Base-by-base conservation (phyloP, 1,140 invertebrate species). In the Saxidomus purpurata region DNA sequence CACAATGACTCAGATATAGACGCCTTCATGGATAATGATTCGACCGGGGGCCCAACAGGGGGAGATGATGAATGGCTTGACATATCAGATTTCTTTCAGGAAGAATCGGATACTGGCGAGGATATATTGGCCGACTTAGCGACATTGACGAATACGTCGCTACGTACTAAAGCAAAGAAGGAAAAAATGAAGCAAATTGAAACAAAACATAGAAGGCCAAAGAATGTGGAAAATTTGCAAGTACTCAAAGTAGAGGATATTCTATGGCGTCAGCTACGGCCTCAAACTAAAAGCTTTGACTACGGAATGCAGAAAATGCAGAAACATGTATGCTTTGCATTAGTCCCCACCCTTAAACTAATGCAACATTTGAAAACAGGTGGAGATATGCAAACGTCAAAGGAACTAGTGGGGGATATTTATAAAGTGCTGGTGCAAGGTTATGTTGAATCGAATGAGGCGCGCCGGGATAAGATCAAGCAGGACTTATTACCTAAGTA, bases 181-280 rank as follows among this genome's bases (percentile, higher is more conserved):
- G 59, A 63, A n/a, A 63, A 63, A 63, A 63, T 63, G 59, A 9
- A 63, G 19, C 9, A 63, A 9, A 9, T 63, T 13, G 8, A 11
- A 8, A 11, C 59, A 63, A 63, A 63, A n/a, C 59, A 63, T n/a
- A 63, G n/a, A 63, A 22, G 59, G 28, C 59, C 59, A 6, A 63
- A 63, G 17, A 63, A 63, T n/a, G 59, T 63, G 9, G n/a, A 63
- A 63, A 63, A 63, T 28, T n/a, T 63, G 9, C 59, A 63, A 63
- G 59, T 63, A 9, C n/a, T 63, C 9, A 63, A 63, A 63, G 59
- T 63, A 9, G 59, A 63, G 9, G n/a, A n/a, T n/a, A n/a, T n/a
- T n/a, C n/a, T n/a, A n/a, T n/a, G n/a, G n/a, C n/a, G n/a, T n/a
- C n/a, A 63, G n/a, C 59, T 63, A 28, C 9, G n/a, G 28, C 19